These are phyloP conservation scores for Nixonia krombeini DNA, from an alignment of 1,140 invertebrate genomes.

Conservation along the genomic window DNA sequence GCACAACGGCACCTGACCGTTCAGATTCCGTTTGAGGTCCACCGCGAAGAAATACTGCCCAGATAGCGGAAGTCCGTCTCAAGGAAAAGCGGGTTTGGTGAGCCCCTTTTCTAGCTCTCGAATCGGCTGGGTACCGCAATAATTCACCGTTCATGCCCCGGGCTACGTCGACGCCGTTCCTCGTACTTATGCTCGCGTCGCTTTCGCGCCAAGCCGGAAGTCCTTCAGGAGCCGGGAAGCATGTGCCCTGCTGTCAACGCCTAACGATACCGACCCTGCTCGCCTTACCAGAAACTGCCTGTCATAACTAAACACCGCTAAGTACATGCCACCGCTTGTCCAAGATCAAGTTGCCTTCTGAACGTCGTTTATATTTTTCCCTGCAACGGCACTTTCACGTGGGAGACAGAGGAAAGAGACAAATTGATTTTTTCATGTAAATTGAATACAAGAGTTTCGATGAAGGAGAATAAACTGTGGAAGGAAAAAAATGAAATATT, in stretches of 20 bases:
- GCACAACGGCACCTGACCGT: no score
- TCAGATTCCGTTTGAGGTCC: slow-evolving; percentile 16
- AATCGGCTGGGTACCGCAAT: slow-evolving; percentile 5
- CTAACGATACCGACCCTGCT: slow-evolving; percentile 55
- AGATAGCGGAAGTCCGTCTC: slow-evolving; percentile 36
- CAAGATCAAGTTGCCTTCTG: slow-evolving; percentile 17
- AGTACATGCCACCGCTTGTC: slow-evolving; percentile 20
- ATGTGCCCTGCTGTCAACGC: slow-evolving; percentile 57
- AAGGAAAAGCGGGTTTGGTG: slow-evolving; percentile 39
- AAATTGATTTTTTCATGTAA: no score
- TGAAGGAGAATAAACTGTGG: no score
- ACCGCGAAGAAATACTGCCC: slow-evolving; percentile 25
- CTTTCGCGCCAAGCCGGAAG: slow-evolving; percentile 47
- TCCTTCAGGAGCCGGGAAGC: slow-evolving; percentile 48
- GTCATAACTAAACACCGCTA: slow-evolving; percentile 12
- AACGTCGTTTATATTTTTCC: not conserved
- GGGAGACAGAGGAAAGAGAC: no score
- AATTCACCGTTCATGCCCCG: slow-evolving; percentile 16
- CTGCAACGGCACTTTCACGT: not conserved
- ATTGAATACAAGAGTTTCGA: no score
- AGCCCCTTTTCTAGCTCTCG: slow-evolving; percentile 19
- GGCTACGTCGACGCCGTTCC: not conserved
- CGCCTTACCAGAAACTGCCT: slow-evolving; percentile 17
- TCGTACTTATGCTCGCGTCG: slow-evolving; percentile 2
- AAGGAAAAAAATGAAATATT: no score